phyloP scores from a whole-genome alignment of 2,888 invertebrate genomes.

The Diarsia dahlii region DNA sequence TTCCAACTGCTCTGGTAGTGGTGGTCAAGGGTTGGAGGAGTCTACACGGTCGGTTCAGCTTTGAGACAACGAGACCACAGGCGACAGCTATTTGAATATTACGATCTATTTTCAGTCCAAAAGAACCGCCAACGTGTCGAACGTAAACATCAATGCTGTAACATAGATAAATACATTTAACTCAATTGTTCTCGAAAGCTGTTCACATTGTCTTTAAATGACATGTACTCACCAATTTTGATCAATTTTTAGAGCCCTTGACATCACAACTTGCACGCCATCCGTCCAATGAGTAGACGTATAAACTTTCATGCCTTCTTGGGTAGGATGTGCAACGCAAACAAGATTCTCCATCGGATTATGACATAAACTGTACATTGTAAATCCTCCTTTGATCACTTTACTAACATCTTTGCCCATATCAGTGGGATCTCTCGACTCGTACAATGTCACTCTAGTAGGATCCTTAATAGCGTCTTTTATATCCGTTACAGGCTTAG shows the following conservation, averaged over 20 bases:
- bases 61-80: background rate
- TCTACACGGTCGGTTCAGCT: background rate
- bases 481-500: background rate
- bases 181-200: background rate
- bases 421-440: background rate
- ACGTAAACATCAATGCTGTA: conserved; percentile 1
- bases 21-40: background rate
- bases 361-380: background rate
- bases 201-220: background rate
- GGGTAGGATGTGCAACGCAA: background rate
- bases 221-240: background rate
- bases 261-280: background rate
- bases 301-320: background rate
- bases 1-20: background rate
- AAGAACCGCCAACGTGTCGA: background rate
- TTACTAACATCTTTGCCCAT: background rate
- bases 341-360: background rate
- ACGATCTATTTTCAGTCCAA: background rate
- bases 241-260: background rate
- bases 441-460: background rate
- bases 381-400: background rate
- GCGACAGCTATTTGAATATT: background rate
- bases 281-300: background rate
- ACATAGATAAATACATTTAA: background rate
- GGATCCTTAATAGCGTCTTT: background rate